phyloP scores from a whole-genome alignment of 2,797 vertebrate species.

The Telmatherina bonti region DNA sequence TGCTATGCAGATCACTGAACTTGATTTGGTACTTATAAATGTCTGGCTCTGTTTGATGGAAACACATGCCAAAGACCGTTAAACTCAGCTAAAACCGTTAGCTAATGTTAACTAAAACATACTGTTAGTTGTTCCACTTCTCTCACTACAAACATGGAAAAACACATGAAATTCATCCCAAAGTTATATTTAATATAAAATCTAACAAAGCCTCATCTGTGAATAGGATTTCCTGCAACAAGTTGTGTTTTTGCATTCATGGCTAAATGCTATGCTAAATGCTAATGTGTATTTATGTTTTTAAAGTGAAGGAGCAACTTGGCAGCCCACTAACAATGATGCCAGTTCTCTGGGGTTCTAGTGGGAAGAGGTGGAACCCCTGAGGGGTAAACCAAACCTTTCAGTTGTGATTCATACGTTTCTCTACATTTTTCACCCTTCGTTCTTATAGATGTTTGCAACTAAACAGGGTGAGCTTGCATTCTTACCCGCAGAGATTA shows the following conservation, averaged over 20 bases:
- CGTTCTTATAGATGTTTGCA: constrained; percentile 28
- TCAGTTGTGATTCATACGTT: constrained; percentile 3
- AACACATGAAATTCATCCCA: too few species aligned
- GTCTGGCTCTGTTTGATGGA: not conserved
- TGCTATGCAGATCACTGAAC: not conserved
- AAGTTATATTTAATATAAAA: too few species aligned
- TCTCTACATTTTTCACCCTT: too few species aligned
- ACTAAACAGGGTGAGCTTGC: constrained; percentile 36
- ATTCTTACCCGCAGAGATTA: constrained; percentile 43
- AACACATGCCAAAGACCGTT: not conserved
- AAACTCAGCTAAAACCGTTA: not conserved
- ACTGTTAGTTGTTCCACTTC: too few species aligned
- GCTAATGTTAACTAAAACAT: too few species aligned
- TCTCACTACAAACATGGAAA: too few species aligned
- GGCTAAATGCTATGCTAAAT: too few species aligned
- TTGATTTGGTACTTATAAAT: not conserved
- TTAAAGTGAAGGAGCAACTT: constrained; percentile 26
- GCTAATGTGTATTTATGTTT: constrained; percentile 34
- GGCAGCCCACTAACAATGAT: constrained; percentile 25
- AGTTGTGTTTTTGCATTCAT: constrained; percentile 39
- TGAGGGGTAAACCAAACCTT: constrained; percentile 2
- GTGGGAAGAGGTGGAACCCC: constrained; percentile 22
- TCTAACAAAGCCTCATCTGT: not conserved
- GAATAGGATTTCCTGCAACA: constrained; percentile 3
- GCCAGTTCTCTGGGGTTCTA: constrained; percentile 10